Evolutionary conservation across 2,888 invertebrate species (phyloP), one percentile per base, ranked within the genome.

Genomic region (Herminia tarsipennalis): DNA sequence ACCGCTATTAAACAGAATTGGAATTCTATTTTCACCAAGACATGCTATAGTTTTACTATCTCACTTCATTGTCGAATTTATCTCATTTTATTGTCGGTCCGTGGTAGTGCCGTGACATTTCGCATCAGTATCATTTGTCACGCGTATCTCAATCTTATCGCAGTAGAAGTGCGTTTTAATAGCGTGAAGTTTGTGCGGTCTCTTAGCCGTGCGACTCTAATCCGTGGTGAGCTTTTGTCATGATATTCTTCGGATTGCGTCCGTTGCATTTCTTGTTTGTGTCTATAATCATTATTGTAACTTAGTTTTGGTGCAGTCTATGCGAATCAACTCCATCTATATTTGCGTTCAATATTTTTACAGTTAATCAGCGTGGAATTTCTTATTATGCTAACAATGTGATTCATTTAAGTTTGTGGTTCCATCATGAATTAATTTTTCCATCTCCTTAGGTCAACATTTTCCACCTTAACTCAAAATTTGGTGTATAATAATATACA

Each of bases 21-120:
- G n/a, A 5, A 8, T 8, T 27, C 14, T 28, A n/a, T 14, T 14
- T 28, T 8, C 16, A 28, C 3, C 14, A 14, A 6, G 2, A n/a
- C 16, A 28, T 13, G n/a, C 12, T 4, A 20, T 3, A 12, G 20
- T 5, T 33, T n/a, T 52, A 50, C 21, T 33, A 47, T 50, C 42
- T 47, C 32, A 18, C 32, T 48, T 34, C 14, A 32, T 33, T 44
- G 52, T 51, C 46, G 40, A 50, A 63, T 52, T 50, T 54, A 63
- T 62, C 63, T 49, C 51, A 37, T 51, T 60, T 63, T 62, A 65
- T 59, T 57, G 53, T 49, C 36, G 35, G 37, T 47, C 55, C 50
- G 57, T 60, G 66, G 56, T 66, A 52, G 49, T 59, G 52, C 59
- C 69, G 69, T 69, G 66, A 66, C 69, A 69, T 66, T 71, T 60